phyloP scores from a whole-genome alignment of 2,113 vertebrate species.

The Rhineura floridana region DNA sequence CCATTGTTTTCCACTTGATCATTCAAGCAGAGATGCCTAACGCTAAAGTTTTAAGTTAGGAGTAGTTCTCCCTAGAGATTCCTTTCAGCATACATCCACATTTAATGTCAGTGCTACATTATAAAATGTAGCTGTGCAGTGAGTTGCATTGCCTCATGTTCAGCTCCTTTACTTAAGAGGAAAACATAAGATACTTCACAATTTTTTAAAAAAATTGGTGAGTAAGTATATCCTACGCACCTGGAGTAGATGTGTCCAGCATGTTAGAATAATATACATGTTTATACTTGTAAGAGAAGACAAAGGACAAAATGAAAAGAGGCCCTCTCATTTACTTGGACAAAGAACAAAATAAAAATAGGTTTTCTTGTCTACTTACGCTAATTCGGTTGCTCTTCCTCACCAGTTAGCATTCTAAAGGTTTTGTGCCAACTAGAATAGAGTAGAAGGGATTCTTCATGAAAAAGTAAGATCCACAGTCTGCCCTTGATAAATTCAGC shows the following conservation, averaged over 20 bases:
- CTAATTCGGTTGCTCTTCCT: neutral
- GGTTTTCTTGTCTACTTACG: neutral
- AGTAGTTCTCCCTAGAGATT: conserved; percentile 3
- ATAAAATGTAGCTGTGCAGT: conserved; percentile 1
- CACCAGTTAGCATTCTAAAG: neutral
- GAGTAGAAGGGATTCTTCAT: neutral
- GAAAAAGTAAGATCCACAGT: neutral
- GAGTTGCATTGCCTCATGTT: conserved; percentile 15
- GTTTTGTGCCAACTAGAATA: neutral
- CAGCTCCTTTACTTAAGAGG: conserved; percentile 13
- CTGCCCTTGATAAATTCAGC: neutral
- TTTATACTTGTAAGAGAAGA: neutral
- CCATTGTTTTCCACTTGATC: conserved; percentile 48
- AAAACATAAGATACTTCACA: neutral
- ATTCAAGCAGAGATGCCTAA: accelerated
- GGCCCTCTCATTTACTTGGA: neutral
- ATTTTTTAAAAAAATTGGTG: neutral
- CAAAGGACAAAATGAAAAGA: neutral
- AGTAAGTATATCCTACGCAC: too few relatives aligned
- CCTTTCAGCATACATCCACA: conserved; percentile 53
- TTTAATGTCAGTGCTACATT: conserved; percentile 34
- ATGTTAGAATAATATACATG: conserved; percentile 28
- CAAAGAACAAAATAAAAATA: neutral
- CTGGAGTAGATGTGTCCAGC: conserved; percentile 13
- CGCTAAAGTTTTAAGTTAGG: neutral